Evolutionary conservation across 2,888 invertebrate genomes (phyloP), one percentile per base, ranked within the genome.

Genomic region (Venusia cambrica): DNA sequence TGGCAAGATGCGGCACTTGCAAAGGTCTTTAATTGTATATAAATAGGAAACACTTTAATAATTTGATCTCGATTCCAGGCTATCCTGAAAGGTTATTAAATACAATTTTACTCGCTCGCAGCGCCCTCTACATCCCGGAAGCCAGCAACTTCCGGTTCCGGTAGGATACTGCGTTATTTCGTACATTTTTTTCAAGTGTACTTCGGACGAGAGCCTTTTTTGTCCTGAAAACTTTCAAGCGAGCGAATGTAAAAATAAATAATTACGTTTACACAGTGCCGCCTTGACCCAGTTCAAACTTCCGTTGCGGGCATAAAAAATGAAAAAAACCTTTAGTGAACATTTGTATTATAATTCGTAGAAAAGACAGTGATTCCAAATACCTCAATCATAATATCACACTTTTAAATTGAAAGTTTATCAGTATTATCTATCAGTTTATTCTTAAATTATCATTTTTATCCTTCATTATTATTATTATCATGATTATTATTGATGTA

Each of bases 91-190:
- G 65, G 32, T 67, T 72, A 76, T 75, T 78, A 79, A 78, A 81
- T 76, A 81, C 73, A 83, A 83, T 84, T 84, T 76, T 63, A 73
- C 61, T 57, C 59, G 62, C 59, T 59, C 60, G 62, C 60, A 77
- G 78, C 61, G 68, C 77, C 75, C 81, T 84, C 73, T 63, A 61
- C 69, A 70, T 85, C 85, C 85, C 81, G 83, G 77, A 78, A 77
- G 79, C 67, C 73, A 78, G 81, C 76, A 81, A 81, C 83, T 78
- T 67, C 62, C 69, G 55, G 74, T 75, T 85, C 84, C 85, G 73
- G 72, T 73, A 70, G 73, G 73, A 76, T 74, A 70, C 77, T 68
- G 69, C 62, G 66, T 74, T 75, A 70, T 76, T 76, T 72, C 70
- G 64, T 70, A 73, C 71, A n/a, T n/a, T 73, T 75, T 78, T 67